Evolutionary conservation across 1,140 invertebrate species (phyloP), one percentile per base, ranked within the genome.

Genomic region (Batillaria attramentaria): DNA sequence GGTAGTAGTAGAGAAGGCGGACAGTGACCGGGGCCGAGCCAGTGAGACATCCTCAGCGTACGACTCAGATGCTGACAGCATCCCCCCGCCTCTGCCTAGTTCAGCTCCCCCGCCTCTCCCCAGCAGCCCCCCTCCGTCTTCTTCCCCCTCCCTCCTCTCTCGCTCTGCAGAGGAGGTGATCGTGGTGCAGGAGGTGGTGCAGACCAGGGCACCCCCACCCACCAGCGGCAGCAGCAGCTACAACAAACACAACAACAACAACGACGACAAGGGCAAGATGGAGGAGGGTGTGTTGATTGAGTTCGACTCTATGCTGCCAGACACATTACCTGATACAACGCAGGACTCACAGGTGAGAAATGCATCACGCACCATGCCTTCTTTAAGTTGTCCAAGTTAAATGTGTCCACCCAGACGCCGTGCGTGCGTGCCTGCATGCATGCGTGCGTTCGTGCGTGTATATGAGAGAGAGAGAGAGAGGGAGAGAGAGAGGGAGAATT

Each of bases 51-150:
- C 79, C 24, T 69, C 46, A 8, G 13, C 62, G 28, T 43, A 24
- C 35, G 75, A 78, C 66, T 81, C 80, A 16, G 77, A 81, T 41
- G 78, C 78, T 35, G 80, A 80, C 39, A 82, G 77, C 50, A 78
- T 81, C 18, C 82, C 82, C 4, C 85, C 83, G 33, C 83, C 83
- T 31, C 68, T 84, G n/a, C 85, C 83, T 33, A 65, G 57, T 16
- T 80, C 82, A 50, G 79, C 83, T 6, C 83, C 85, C 39, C 82
- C 85, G 39, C 83, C 84, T 41, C 57, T 84, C 4, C 80, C 72
- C 72, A 18, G 72, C 50, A 57, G 28, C 33, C 54, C 72, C 54
- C 73, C 37, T 24, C 54, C 57, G 20, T 74, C 72, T 3, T 57
- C n/a, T 0, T 35, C 24, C 33, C 54, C 54, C 20, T 13, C 37